These are phyloP conservation scores for Coregonus clupeaformis DNA, from an alignment of 2,113 vertebrate genomes.

Conservation along the genomic window DNA sequence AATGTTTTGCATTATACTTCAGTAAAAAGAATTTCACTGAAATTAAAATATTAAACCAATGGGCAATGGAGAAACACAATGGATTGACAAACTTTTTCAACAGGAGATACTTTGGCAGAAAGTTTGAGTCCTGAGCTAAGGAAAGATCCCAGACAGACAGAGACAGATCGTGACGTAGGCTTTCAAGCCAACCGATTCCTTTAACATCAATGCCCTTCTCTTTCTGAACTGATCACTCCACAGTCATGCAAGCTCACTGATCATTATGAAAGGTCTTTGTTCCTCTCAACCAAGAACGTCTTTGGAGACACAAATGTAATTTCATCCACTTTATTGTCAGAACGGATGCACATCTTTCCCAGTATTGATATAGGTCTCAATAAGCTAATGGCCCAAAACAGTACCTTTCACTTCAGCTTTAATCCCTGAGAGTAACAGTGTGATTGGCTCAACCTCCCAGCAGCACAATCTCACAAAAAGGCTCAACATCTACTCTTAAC, in stretches of 20 bases:
- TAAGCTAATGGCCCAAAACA: constrained; percentile 40
- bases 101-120: constrained; percentile 14
- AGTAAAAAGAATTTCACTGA: too few relatives aligned
- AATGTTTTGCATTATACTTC: too few relatives aligned
- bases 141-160: not conserved
- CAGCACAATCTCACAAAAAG: too few relatives aligned
- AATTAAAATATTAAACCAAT: too few relatives aligned
- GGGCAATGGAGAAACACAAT: too few relatives aligned
- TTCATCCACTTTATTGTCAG: constrained; percentile 27
- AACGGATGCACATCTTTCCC: constrained; percentile 19
- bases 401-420: constrained; percentile 13
- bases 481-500: too few relatives aligned
- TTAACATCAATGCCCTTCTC: constrained; percentile 26
- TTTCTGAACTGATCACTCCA: constrained; percentile 11
- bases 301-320: constrained; percentile 31
- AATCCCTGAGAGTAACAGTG: constrained; percentile 26
- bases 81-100: not conserved
- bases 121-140: constrained; percentile 2
- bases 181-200: constrained; percentile 19
- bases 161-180: constrained; percentile 7
- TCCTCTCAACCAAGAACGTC: constrained; percentile 21
- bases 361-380: constrained; percentile 13
- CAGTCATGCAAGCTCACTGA: constrained; percentile 12
- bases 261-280: constrained; percentile 36
- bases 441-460: too few relatives aligned